Conservation (phyloP, 2,797 vertebrate species). For the Esox masquinongy region DNA sequence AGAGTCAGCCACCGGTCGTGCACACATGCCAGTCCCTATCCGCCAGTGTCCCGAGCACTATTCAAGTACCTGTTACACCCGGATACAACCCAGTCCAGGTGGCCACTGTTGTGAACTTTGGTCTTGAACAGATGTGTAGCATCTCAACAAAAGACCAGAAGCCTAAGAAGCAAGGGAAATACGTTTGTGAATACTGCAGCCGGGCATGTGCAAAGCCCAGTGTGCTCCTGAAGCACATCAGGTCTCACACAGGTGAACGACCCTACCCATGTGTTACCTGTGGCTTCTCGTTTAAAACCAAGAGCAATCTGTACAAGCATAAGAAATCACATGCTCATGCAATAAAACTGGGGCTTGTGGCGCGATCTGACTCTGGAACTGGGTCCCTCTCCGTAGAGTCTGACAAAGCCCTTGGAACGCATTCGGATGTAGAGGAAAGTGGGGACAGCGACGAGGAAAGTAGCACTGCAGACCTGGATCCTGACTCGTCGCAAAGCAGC, state of each 20-base stretch:
- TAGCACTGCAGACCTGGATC: constrained; percentile 81
- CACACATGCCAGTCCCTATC: constrained; percentile 85
- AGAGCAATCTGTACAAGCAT: constrained; percentile 99
- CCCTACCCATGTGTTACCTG: constrained; percentile 96
- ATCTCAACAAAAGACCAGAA: constrained; percentile 91
- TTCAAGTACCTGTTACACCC: constrained; percentile 85
- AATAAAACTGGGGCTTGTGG: constrained; percentile 92
- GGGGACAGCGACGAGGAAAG: constrained; percentile 95
- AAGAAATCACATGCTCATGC: constrained; percentile 98
- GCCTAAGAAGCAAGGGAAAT: constrained; percentile 95
- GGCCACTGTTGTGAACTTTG: constrained; percentile 84
- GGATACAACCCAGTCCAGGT: constrained; percentile 85
- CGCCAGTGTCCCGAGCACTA: constrained; percentile 81
- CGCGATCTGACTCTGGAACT: constrained; percentile 85
- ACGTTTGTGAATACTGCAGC: constrained; percentile 93
- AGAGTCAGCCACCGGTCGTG: constrained; percentile 86
- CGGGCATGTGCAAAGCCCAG: constrained; percentile 97
- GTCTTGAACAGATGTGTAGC: constrained; percentile 85
- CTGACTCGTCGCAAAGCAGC: constrained; percentile 81
- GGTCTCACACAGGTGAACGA: constrained; percentile 96
- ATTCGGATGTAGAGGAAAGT: constrained; percentile 92
- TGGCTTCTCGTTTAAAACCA: constrained; percentile 99
- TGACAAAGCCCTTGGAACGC: constrained; percentile 85
- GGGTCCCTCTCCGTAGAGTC: constrained; percentile 91
- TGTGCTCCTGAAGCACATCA: constrained; percentile 96